Base-by-base conservation (phyloP, 2,888 invertebrate genomes). In the Choreutis nemorana region DNA sequence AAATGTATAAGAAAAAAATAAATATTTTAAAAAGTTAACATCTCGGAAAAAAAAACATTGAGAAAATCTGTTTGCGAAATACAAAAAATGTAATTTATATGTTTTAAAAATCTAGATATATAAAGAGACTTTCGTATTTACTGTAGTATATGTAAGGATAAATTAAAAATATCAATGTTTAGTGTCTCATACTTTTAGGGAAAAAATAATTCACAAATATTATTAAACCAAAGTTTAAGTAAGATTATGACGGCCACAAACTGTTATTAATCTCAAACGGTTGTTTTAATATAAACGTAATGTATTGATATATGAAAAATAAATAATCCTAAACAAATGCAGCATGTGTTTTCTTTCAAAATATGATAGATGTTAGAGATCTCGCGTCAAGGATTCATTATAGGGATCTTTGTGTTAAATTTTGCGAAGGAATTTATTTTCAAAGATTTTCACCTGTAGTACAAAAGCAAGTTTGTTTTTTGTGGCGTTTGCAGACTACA, bases 251-350 rank as follows among this genome's bases (percentile, higher is more conserved):
- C 23, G 25, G 14, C 53, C 55, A 42, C 42, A 42, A n/a, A n/a
- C n/a, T n/a, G n/a, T n/a, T n/a, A n/a, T n/a, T n/a, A 14, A 33
- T 39, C 46, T 41, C 38, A 39, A 45, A 53, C 48, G 59, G 60
- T 63, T 64, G 62, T 63, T 57, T 55, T 53, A 51, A 50, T 48
- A 43, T 54, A 41, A 39, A 50, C 62, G n/a, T 50, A 54, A 62
- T 63, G 62, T 64, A 63, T 60, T 60, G 44, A 58, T 42, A 60
- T 61, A 56, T 58, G 44, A 53, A 68, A n/a, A n/a, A 68, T 71
- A 70, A 72, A 70, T 68, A 59, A 68, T 62, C 56, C 53, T 63
- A 67, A 45, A 53, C 47, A 51, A 35, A 25, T n/a, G n/a, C n/a
- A n/a, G n/a, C n/a, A n/a, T n/a, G n/a, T n/a, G n/a, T n/a, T n/a